Evolutionary conservation across 1,140 invertebrate genomes (phyloP), one percentile per base, ranked within the genome.

Genomic region (Drosophila hydei): DNA sequence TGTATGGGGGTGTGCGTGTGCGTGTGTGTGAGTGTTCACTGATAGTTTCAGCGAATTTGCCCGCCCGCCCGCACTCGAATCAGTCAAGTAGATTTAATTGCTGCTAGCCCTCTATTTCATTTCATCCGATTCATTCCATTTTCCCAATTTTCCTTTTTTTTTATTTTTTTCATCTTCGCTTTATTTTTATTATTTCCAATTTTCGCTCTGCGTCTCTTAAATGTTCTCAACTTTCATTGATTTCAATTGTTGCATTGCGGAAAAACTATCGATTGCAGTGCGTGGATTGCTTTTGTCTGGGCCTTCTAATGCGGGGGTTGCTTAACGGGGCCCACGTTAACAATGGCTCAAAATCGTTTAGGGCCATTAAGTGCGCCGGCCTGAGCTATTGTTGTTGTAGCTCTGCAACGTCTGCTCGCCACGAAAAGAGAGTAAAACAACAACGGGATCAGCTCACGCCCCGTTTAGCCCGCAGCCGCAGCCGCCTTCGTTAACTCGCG

Each of bases 11-110:
- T 7, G 6, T 11, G 36, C 25, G 43, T 60, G 19, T 23, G 54
- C 51, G 47, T 27, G 40, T 55, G 45, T 47, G 47, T 19, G 38
- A 5, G 63, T 16, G 30, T 23, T 27, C 21, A n/a, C 11, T 47
- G 48, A 54, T 47, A 33, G 43, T 62, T 56, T 40, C 33, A 52
- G 54, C 56, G 27, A 36, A 25, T 47, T 43, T 38, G 43, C 19
- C 38, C 38, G 38, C 16, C 16, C 38, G 52, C 50, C 38, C 38
- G 52, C 65, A 25, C 51, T 55, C 52, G 68, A 74, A 36, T 59
- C 72, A 74, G 65, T 70, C 72, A 74, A 74, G 72, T 74, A 74
- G 67, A 74, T 74, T 74, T 74, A 74, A 74, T 74, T 74, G 72
- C 72, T 36, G 65, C 59, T 40, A 71, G 54, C 72, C 72, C 72